Evolutionary conservation across 2,113 vertebrate species (phyloP), one percentile per base, ranked within the genome.

Genomic region (Eulacestoma nigropectus): DNA sequence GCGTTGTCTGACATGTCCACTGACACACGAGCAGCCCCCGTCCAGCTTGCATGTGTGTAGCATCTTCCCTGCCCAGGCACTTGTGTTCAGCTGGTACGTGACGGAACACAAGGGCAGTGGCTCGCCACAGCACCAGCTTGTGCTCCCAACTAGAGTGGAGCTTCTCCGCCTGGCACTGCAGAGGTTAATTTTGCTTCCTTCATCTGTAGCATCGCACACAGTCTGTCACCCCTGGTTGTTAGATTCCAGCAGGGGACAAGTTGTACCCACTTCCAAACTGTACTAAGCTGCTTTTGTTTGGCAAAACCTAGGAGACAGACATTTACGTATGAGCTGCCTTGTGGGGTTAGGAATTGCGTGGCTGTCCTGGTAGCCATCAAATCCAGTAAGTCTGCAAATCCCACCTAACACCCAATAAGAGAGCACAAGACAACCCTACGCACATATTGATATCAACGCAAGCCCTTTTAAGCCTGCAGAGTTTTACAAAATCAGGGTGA

Each of bases 181-280:
- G 35, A 67, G 17, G 37, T 72, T 76, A 41, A 69, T 64, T 57
- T 83, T 52, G 8, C 37, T 59, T 79, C 49, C 56, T 32, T 78
- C 25, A 2, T 52, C 19, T 52, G 17, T 21, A 79, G 44, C 19
- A 21, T 44, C 0, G 0, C 0, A 0, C 37, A 37, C 5, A 0
- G 9, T 74, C 53, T 52, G 10, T 75, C 69, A 47, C 19, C 33
- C 21, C n/a, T 0, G 0, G 7, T 27, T 87, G 29, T 47, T 72
- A 47, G 56, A 64, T 60, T 82, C 27, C 41, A 33, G 57, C 56
- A 56, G 32, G 17, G n/a, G 7, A 73, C 32, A 62, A 68, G 78
- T 13, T 30, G 32, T 69, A 41, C 35, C 25, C 22, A 17, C 16
- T 83, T 76, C 39, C 70, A 49, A 49, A n/a, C 64, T 64, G 20